Base-by-base conservation (phyloP, 2,888 invertebrate genomes). In the Dione juno region DNA sequence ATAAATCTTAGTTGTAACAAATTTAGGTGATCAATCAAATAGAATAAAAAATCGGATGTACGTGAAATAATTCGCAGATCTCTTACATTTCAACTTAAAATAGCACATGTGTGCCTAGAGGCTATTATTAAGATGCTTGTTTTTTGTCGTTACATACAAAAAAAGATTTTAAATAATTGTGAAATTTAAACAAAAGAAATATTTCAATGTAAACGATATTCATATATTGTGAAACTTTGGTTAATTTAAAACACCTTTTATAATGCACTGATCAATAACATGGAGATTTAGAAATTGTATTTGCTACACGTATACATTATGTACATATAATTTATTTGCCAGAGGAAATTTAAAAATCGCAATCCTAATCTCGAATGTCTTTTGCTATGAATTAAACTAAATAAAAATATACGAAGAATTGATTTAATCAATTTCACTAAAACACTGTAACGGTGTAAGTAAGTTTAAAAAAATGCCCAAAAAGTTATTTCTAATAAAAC, bases 341-440 rank as follows among this genome's bases (percentile, higher is more conserved):
- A 6, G 41, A 41, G 19, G 41, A 37, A 16, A 41, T 19, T 16
- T 58, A 40, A 13, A 59, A 40, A 59, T 19, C 40, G 28, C 19
- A 59, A 41, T 19, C 7, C 35, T 19, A 50, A 50, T 35, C 11
- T 50, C 11, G 50, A 37, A 50, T 21, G 50, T 40, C n/a, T 64
- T 64, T 52, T 52, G 37, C 48, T 21, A 43, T 59, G 50, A 50
- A 37, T 35, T 48, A 16, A 61, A 61, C 45, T 57, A 14, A 61
- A 35, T 35, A 19, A 45, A 35, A 14, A 28, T 45, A 61, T 61
- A 61, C 21, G 45, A 61, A 65, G 9, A 73, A 73, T 73, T 61
- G 73, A 73, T 73, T 69, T 69, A 69, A 73, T 73, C 73, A 73
- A 73, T 71, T 73, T 67, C 43, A 69, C 37, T 50, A 43, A 61